Base-by-base conservation (phyloP, 2,888 invertebrate species). In the Notocelia uddmanniana region DNA sequence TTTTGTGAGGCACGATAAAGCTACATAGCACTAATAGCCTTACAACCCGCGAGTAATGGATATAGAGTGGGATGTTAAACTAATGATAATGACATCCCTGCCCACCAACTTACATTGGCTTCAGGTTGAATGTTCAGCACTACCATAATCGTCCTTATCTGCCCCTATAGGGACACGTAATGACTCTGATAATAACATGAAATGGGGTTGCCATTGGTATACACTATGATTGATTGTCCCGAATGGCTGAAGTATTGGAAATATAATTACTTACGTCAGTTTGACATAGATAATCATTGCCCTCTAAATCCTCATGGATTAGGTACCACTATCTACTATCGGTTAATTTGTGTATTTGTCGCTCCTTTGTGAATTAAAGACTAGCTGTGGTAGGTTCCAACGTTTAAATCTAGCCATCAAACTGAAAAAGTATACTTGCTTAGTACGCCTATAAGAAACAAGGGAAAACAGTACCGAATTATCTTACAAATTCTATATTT, bases 31-130 rank as follows among this genome's bases (percentile, higher is more conserved):
- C 45, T 26, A 55, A 55, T 55, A 21, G 52, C n/a, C 55, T 26
- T 6, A 26, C 26, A 15, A 1, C 0, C 55, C 55, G n/a, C 19
- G n/a, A 19, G 18, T 26, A 34, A 58, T 59, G 21, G 15, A 21
- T 41, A 41, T 37, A 23, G 21, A 15, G 3, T 21, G 10, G n/a
- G 19, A 37, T 41, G n/a, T 59, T 23, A 1, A n/a, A 41, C 37
- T 59, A n/a, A 23, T 59, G 41, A n/a, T 59, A n/a, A 23, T 59
- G 41, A n/a, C n/a, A 13, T 41, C 15, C 21, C 41, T 59, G 23
- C 23, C 59, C 59, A 41, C n/a, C 23, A 10, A 59, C 41, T 59
- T 41, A 59, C 21, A n/a, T 59, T 41, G 26, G 10, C 59, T 41
- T 41, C 21, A 21, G 59, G 41, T 21, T 34, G 21, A 37, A 23